These are phyloP conservation scores for Folsomia manolachei DNA, from an alignment of 2,888 invertebrate genomes.

Conservation along the genomic window DNA sequence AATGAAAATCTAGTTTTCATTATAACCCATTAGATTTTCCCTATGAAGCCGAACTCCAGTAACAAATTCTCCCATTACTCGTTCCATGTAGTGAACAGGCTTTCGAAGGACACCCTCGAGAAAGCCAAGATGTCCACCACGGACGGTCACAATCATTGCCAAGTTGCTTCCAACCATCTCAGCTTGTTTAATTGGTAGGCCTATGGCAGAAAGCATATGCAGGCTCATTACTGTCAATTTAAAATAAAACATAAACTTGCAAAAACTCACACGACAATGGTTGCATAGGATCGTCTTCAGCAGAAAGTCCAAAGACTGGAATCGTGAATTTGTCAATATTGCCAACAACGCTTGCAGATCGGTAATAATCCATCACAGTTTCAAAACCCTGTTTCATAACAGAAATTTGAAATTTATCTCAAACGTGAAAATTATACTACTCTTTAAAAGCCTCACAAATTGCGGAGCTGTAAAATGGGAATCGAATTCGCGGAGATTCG, in stretches of 20 bases:
- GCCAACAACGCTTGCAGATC: constrained; percentile 58
- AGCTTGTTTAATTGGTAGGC: constrained; percentile 66
- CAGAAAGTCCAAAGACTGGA: constrained; percentile 39
- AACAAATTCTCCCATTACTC: constrained; percentile 43
- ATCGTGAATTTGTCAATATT: constrained; percentile 42
- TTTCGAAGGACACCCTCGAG: constrained; percentile 43
- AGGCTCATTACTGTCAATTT: background rate
- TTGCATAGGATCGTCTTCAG: constrained; percentile 78
- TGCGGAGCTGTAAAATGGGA: constrained; percentile 74
- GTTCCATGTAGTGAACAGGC: constrained; percentile 47
- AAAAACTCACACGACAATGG: constrained; percentile 63
- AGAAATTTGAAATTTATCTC: no score
- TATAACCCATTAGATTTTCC: constrained; percentile 25
- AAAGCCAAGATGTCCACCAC: constrained; percentile 47
- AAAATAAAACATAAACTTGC: background rate
- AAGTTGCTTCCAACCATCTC: constrained; percentile 62
- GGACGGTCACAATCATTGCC: constrained; percentile 66
- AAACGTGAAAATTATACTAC: no score
- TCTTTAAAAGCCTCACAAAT: no score
- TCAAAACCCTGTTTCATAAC: no score
- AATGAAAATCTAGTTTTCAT: background rate
- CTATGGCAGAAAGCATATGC: no score
- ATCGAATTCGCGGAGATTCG: constrained; percentile 77
- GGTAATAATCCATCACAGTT: constrained; percentile 76
- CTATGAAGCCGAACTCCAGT: constrained; percentile 37